These are phyloP conservation scores for Hesperophylax magnus DNA, from an alignment of 1,140 invertebrate species.

Conservation along the genomic window DNA sequence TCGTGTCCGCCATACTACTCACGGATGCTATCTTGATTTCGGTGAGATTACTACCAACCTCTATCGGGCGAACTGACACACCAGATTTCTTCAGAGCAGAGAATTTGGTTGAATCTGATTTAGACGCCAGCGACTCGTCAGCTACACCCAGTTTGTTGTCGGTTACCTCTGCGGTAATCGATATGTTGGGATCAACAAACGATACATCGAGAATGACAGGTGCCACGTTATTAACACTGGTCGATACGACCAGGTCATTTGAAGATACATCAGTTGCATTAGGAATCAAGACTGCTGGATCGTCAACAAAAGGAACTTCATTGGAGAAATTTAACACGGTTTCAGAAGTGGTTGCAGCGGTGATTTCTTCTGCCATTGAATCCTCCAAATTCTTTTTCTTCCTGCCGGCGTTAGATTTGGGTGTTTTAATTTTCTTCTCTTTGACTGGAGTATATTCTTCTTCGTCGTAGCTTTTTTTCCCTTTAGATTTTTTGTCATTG, in stretches of 20 bases:
- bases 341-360: neutral
- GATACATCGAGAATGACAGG: neutral
- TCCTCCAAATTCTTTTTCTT: neutral
- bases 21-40: constrained; percentile 40
- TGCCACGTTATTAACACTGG: neutral
- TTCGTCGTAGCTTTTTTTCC: neutral
- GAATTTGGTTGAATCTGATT: neutral
- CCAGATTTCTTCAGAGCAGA: neutral
- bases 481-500: neutral
- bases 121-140: neutral
- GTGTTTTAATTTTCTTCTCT: constrained; percentile 20
- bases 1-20: constrained; percentile 15
- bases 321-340: neutral
- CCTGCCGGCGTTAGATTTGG: neutral
- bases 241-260: neutral
- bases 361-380: neutral
- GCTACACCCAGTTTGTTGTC: neutral
- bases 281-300: neutral
- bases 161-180: neutral
- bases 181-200: neutral
- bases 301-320: neutral
- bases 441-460: constrained; percentile 34
- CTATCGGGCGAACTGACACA: neutral
- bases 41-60: neutral
- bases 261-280: neutral